Evolutionary conservation across 2,888 invertebrate genomes (phyloP), one percentile per base, ranked within the genome.

Genomic region (Pterobdella sp.): DNA sequence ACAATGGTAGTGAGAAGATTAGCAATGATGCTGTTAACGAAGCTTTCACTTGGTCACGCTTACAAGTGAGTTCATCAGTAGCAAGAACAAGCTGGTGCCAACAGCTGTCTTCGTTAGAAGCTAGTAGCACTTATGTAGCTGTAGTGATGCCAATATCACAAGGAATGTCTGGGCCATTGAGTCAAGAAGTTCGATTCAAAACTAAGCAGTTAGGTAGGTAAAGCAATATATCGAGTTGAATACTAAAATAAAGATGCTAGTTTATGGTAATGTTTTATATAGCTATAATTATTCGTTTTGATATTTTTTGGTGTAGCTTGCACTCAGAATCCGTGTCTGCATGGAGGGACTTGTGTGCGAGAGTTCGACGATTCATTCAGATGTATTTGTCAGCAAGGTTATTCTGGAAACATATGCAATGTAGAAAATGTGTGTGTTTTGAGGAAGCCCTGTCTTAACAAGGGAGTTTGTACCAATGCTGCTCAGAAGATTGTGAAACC

Each of bases 271-370:
- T 34, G n/a, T 34, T 32, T 66, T 34, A 7, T 4, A 66, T 31
- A 10, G n/a, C 34, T 0, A 1, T 0, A 32, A 26, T 3, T 32
- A 31, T 7, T 32, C 29, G 3, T n/a, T 26, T 10, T 14, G 34
- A 10, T 31, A n/a, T 34, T 35, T 31, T 66, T 26, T 31, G n/a
- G n/a, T 31, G n/a, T 52, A 71, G 71, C 63, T 34, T 71, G 71
- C 36, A 34, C 52, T 10, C 60, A 36, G 35, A 31, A 63, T 35
- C 71, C 71, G 3, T 71, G 71, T 63, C 36, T 49, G 18, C 1
- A 56, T 37, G 71, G 71, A 4, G 71, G 71, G 18, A 31, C 63
- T 22, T 71, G 71, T 35, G 32, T 34, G 7, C 34, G 22, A 10
- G n/a, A 4, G 10, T 26, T 56, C 4, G 3, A 56, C 3, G 60